Evolutionary conservation across 2,113 vertebrate genomes (phyloP), one percentile per base, ranked within the genome.

Genomic region (Fregetta grallaria): DNA sequence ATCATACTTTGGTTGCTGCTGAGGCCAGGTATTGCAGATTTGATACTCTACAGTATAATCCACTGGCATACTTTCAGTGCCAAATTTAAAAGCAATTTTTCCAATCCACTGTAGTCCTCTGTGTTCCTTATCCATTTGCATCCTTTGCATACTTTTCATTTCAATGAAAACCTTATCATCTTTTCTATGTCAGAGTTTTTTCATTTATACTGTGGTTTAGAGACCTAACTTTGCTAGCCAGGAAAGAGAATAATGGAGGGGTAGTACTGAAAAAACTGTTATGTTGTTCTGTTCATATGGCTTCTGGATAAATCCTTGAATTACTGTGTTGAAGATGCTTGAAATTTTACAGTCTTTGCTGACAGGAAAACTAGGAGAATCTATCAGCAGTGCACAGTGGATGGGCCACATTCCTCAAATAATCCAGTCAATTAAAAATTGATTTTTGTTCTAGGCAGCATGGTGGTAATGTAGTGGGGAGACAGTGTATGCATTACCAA

Each of bases 381-480:
- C 95, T 94, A 96, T 97, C 94, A 91, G 63, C 61, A 44, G 72
- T 63, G 78, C 68, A 56, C 65, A 94, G 90, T 70, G 87, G 86
- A 96, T 91, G 82, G 87, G 58, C 88, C 91, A 67, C 90, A 95
- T 97, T 95, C 94, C 96, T 97, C 93, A 98, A 97, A 96, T 97
- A 98, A 98, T 97, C 95, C 96, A 98, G 97, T 97, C 98, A 98
- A 98, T 98, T 98, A 98, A 98, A 98, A 98, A 97, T 97, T 96
- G 96, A 98, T 98, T 98, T 98, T 97, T 93, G 95, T 97, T 97
- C 96, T 94, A 95, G 95, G 97, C 90, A 92, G 93, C 88, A 55
- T 95, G 97, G 96, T 88, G 93, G 97, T 98, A 97, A 97, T 97
- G 94, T 97, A 97, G 97, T 96, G 86, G 94, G 88, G 96, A 96